Conservation (phyloP, 1,140 invertebrate species). For the Harpegnathos saltator region DNA sequence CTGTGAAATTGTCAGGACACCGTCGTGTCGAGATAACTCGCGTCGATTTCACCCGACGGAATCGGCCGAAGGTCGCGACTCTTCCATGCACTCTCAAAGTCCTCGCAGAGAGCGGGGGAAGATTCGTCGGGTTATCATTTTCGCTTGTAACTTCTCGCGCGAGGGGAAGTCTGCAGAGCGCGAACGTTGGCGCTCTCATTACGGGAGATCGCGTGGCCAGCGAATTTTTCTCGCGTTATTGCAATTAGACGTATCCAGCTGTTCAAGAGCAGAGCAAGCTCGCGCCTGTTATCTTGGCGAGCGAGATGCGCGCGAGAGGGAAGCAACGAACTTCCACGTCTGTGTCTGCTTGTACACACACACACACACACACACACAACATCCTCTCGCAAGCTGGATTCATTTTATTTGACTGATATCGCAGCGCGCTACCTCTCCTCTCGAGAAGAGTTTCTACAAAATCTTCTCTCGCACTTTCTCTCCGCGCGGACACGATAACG, state of each 20-base stretch:
- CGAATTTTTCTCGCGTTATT: not conserved
- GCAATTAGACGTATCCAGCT: slow-evolving; percentile 20
- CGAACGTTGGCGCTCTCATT: not conserved
- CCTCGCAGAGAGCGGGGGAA: not conserved
- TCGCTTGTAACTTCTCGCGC: not conserved
- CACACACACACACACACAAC: too few species aligned
- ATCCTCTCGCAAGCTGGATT: slow-evolving; percentile 29
- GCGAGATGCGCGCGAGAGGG: slow-evolving; percentile 20
- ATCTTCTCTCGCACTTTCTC: slow-evolving; percentile 57
- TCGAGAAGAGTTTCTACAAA: slow-evolving; percentile 36
- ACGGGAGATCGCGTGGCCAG: not conserved
- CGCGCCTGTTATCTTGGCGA: slow-evolving; percentile 23
- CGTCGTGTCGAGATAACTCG: slow-evolving; percentile 28
- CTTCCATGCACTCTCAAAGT: slow-evolving; percentile 24
- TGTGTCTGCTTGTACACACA: not conserved
- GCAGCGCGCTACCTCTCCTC: not conserved
- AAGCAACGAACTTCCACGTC: slow-evolving; percentile 38
- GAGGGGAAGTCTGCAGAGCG: not conserved
- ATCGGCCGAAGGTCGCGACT: slow-evolving; percentile 2
- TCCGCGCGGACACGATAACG: slow-evolving; percentile 41
- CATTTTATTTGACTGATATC: slow-evolving; percentile 52
- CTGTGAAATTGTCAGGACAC: slow-evolving; percentile 14
- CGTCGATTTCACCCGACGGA: slow-evolving; percentile 31
- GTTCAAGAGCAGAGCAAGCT: not conserved
- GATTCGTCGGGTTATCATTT: slow-evolving; percentile 3